Percentiles rank a stretch among this genome's conserved stretches.
Conservation (phyloP, 2,888 invertebrate species). For the Carcina quercana region DNA sequence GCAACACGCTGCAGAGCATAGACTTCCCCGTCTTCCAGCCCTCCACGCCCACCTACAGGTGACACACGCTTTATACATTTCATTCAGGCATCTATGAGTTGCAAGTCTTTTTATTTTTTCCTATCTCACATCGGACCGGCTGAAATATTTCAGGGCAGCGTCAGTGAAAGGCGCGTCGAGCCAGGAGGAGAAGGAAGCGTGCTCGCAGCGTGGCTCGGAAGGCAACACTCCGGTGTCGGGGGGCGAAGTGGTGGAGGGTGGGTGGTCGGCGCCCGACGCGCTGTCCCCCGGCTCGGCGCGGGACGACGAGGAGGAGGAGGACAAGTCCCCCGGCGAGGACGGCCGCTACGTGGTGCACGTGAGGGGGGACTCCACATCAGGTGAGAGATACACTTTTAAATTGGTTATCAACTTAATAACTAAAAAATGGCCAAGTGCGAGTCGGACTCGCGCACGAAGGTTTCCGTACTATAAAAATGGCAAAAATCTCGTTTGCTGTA, state of each 20-base stretch:
- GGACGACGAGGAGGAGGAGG: constrained; percentile 40
- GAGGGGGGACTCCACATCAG: constrained; percentile 29
- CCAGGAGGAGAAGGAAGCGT: constrained; percentile 26
- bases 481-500: too few species aligned
- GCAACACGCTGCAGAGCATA: constrained; percentile 78
- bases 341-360: constrained; percentile 41
- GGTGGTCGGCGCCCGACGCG: constrained; percentile 53
- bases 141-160: constrained; percentile 52
- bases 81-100: too few species aligned
- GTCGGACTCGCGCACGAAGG: too few species aligned
- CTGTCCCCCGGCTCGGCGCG: constrained; percentile 53
- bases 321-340: constrained; percentile 25
- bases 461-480: too few species aligned
- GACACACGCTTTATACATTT: too few species aligned
- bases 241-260: constrained; percentile 18
- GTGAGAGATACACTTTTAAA: constrained; percentile 15
- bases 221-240: constrained; percentile 19
- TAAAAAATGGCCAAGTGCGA: too few species aligned
- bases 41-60: constrained; percentile 74
- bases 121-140: too few species aligned
- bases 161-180: constrained; percentile 39
- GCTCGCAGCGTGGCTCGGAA: constrained; percentile 17
- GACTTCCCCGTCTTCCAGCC: constrained; percentile 90
- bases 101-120: too few species aligned
- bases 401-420: too few species aligned